phyloP scores from a whole-genome alignment of 35 echinoderm and acorn worm genomes.

The Amphiura filiformis region DNA sequence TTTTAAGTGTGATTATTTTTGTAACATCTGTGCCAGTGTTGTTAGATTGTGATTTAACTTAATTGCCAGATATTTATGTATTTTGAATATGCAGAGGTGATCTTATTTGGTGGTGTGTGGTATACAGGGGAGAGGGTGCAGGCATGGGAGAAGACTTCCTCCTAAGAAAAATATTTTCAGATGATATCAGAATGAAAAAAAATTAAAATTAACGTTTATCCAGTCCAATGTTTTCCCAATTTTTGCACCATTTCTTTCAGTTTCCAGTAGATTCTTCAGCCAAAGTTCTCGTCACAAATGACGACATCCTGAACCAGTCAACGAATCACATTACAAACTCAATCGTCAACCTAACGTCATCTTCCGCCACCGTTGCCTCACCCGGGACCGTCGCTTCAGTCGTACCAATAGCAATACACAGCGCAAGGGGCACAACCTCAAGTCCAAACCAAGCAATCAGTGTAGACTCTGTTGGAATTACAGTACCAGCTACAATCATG shows the following conservation, averaged over 20 bases:
- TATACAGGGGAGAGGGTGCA: no score
- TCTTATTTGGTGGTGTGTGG: no score
- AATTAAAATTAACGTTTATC: no score
- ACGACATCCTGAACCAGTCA: neutral
- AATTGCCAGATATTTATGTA: no score
- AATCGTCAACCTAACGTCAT: neutral
- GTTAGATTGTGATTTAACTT: no score
- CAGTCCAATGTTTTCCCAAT: neutral
- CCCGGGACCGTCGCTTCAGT: neutral
- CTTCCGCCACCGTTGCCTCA: neutral
- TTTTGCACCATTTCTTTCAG: neutral
- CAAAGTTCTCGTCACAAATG: neutral
- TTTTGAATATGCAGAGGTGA: no score
- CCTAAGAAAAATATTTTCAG: neutral
- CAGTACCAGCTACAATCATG: neutral
- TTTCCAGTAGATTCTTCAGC: neutral
- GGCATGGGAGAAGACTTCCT: neutral
- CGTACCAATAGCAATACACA: neutral
- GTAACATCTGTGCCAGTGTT: no score
- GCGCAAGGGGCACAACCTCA: neutral
- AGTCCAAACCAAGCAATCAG: neutral
- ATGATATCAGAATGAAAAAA: neutral
- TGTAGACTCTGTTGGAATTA: neutral
- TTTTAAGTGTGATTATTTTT: no score
- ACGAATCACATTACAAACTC: neutral